Evolutionary conservation across 2,888 invertebrate genomes (phyloP), one percentile per base, ranked within the genome.

Genomic region (Drosophila phalerata): DNA sequence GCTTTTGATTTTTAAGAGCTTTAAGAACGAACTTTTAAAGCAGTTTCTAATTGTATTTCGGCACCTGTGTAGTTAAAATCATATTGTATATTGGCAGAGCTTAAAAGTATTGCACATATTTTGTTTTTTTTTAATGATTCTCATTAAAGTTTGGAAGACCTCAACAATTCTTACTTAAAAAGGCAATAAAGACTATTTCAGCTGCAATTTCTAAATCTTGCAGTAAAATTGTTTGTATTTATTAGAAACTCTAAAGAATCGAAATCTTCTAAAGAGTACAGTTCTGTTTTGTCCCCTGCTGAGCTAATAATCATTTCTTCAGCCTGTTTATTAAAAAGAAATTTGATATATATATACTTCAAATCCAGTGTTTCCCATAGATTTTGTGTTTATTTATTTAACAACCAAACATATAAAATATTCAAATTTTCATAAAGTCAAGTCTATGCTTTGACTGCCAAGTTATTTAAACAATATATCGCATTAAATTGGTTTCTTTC

Each of bases 1-100:
- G 83, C 83, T 85, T 84, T 73, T 66, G 19, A 11, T 38, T n/a
- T 34, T 38, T 25, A 40, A 53, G 13, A 11, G n/a, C n/a, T 8
- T 25, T 22, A 13, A 65, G 45, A 67, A 61, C 34, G 19, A 65
- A 60, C 52, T 58, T 70, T 45, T 42, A 60, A 55, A 56, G 43
- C 30, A 6, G 43, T 47, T 77, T 77, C 55, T 51, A 71, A 77
- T 55, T 66, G 52, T 19, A 43, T 25, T 45, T 45, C 9, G 5
- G 10, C 47, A 34, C 17, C 15, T 47, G 25, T 15, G 19, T 45
- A 38, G 47, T 19, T 42, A 0, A 22, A 22, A 25, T 51, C 49
- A 49, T 76, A 60, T 56, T 51, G 25, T 53, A 22, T 40, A 48
- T 49, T 48, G 10, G 37, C 37, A 28, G 10, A n/a, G 30, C 34